phyloP scores from a whole-genome alignment of 2,888 invertebrate genomes.

The Brachyptera putata region DNA sequence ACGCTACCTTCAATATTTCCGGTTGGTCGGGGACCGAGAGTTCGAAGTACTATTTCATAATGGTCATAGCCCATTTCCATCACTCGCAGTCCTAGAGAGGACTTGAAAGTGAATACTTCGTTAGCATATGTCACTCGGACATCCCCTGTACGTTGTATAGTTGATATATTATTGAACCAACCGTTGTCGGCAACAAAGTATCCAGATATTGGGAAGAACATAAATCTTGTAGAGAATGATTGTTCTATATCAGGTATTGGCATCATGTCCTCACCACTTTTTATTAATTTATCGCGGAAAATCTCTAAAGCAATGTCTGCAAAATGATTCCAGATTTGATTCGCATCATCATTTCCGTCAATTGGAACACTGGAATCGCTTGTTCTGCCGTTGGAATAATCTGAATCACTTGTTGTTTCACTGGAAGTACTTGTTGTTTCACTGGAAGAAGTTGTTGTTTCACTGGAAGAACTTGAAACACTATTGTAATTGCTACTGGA shows the following conservation, averaged over 20 bases:
- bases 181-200: constrained; percentile 13
- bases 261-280: neutral
- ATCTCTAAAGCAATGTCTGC: constrained; percentile 12
- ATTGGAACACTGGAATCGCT: too few species aligned
- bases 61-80: constrained; percentile 17
- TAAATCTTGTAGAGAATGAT: neutral
- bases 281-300: neutral
- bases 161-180: constrained; percentile 10
- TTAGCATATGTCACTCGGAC: neutral
- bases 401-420: too few species aligned
- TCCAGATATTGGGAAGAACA: neutral
- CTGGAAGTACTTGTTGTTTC: too few species aligned
- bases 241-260: constrained; percentile 11
- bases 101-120: neutral
- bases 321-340: neutral
- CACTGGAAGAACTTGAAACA: too few species aligned
- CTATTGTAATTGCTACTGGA: too few species aligned
- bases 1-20: neutral
- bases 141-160: constrained; percentile 12
- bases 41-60: neutral
- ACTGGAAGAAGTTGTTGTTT: too few species aligned
- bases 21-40: neutral
- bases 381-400: too few species aligned
- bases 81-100: constrained; percentile 3
- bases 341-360: too few species aligned